Base-by-base conservation (phyloP, 64 coral and sea anemone genomes). In the Montipora cactus region DNA sequence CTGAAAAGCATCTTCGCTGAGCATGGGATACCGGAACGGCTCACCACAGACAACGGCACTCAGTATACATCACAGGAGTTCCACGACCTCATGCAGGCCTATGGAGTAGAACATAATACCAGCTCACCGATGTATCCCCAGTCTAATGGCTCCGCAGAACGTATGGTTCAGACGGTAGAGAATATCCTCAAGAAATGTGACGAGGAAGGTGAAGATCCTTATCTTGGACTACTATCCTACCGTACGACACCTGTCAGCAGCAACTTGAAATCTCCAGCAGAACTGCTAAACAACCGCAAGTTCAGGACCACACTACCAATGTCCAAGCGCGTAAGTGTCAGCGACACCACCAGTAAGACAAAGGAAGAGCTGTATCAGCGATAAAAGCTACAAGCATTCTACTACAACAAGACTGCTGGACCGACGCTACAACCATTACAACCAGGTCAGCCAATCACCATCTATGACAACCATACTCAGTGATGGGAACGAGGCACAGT, bases 201-300 rank as follows among this genome's bases (percentile, higher is more conserved):
- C 8, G 91, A 93, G 23, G 69, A 96, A 14, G 66, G 87, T 72
- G 90, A 89, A 69, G 67, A 69, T 20, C 91, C 87, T 12, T 96
- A 93, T 79, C 87, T 93, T 18, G 67, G 91, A 71, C 59, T 93
- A 44, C 74, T 96, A 68, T 84, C 95, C 49, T 93, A 96, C 80
- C 80, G 87, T 66, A 69, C 86, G 22, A 93, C 87, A 18, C 95
- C 95, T 44, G 79, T 93, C 55, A 83, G 89, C 79, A 79, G 88
- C 75, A 86, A 74, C 13, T 76, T 96, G 74, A 96, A 87, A 53
- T 96, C 81, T 13, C 91, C 81, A 79, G 79, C 81, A 64, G 87
- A 55, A 55, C 52, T 55, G 52, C 52, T 55, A 55, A 55, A 55
- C 52, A 55, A 55, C 52, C 52, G 90, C 48, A 96, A 79, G 67